A percentile compares a stretch with the other conserved stretches of the same genome.
These are phyloP conservation scores for Cryptocephalus moraei DNA, from an alignment of 2,888 invertebrate genomes.

Conservation along the genomic window DNA sequence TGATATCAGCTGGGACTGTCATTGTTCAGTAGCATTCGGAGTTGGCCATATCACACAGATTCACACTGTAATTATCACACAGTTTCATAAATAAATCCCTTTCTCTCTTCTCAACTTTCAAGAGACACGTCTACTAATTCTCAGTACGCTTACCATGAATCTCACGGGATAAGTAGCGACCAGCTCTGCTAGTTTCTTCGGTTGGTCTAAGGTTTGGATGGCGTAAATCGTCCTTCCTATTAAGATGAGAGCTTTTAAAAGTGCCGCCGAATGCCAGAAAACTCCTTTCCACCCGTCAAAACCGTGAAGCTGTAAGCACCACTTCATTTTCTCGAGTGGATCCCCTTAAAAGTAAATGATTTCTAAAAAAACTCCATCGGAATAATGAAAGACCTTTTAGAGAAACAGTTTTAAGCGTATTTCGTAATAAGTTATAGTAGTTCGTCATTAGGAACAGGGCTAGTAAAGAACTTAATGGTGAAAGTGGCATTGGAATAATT, in stretches of 20 bases:
- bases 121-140: too few species aligned
- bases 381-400: too few species aligned
- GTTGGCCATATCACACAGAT: too few species aligned
- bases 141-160: conserved; percentile 9
- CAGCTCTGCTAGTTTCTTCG: conserved; percentile 8
- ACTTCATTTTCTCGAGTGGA: conserved; percentile 6
- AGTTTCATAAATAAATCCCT: neutral
- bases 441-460: too few species aligned
- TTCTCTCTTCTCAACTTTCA: neutral
- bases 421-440: too few species aligned
- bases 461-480: too few species aligned
- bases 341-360: conserved; percentile 8
- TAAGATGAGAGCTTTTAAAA: conserved; percentile 8
- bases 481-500: too few species aligned
- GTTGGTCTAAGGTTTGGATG: conserved; percentile 5
- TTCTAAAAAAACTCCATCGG: too few species aligned
- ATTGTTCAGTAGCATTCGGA: too few species aligned
- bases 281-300: conserved; percentile 8
- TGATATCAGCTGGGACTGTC: too few species aligned
- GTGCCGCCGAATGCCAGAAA: conserved; percentile 7
- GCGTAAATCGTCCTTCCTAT: conserved; percentile 9
- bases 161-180: conserved; percentile 10
- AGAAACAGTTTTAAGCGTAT: too few species aligned
- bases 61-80: too few species aligned
- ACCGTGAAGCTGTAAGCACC: conserved; percentile 4